These are phyloP conservation scores for Antigone vipio DNA, from an alignment of 2,113 vertebrate genomes.

Conservation along the genomic window DNA sequence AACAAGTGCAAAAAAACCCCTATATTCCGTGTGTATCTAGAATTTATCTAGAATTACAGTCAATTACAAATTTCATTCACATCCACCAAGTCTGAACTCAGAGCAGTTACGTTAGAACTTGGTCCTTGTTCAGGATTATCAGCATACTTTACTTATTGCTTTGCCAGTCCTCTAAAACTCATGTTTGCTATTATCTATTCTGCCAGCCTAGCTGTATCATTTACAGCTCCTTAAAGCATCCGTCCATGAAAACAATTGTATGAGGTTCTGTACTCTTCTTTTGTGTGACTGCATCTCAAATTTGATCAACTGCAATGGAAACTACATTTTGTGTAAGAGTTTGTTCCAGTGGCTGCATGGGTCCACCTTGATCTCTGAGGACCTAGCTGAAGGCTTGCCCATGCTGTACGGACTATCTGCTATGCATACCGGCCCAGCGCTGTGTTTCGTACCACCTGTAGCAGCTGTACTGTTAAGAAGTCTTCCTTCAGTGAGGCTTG, in stretches of 20 bases:
- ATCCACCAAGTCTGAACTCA: not conserved
- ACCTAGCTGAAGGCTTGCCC: not conserved
- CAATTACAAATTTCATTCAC: not conserved
- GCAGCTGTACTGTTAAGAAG: not conserved
- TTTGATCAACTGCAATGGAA: not conserved
- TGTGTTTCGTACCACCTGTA: not conserved
- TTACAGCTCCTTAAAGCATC: not conserved
- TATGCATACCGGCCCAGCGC: fast-evolving
- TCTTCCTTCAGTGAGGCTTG: not conserved
- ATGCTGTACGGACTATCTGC: fast-evolving
- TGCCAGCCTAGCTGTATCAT: not conserved
- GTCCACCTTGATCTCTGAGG: fast-evolving
- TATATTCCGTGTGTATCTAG: not conserved
- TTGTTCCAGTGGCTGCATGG: fast-evolving
- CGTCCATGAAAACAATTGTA: not conserved
- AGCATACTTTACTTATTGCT: not conserved
- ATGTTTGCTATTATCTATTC: not conserved
- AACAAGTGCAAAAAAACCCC: not conserved
- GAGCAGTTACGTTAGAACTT: not conserved
- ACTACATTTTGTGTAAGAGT: not conserved
- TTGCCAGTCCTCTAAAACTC: not conserved
- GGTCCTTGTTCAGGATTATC: not conserved
- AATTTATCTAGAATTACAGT: not conserved
- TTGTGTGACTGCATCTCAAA: not conserved
- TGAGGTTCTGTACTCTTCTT: not conserved